Base-by-base conservation (phyloP, 2,888 invertebrate species). In the Pasiphila rectangulata region DNA sequence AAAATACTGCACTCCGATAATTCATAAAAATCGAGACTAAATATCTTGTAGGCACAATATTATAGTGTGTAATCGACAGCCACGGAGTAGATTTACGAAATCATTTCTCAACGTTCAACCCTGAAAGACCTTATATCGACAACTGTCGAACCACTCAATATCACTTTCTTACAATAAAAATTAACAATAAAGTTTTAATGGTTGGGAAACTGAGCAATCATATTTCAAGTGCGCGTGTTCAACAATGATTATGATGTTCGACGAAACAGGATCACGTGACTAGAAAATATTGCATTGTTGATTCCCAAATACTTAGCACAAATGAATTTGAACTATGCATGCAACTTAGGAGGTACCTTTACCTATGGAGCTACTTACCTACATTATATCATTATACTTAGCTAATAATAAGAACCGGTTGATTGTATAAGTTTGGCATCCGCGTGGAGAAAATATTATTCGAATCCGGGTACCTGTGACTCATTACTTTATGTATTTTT, bases 381-480 rank as follows among this genome's bases (percentile, higher is more conserved):
- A 30, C n/a, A 27, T 15, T n/a, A 15, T n/a, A 4, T 29, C 29
- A 29, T 29, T n/a, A 15, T 55, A 60, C 57, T 50, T 37, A 44
- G 49, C 44, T 43, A 49, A 51, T 40, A 48, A 41, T 44, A 52
- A 56, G 45, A 69, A 69, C 70, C 64, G 53, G 75, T 67, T 52
- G 27, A 56, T 80, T 81, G 74, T 59, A 60, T 75, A 76, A 80
- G 54, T 42, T 44, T 58, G 54, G 57, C 62, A 64, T 70, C 65
- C 65, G 69, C 63, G 61, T 72, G 65, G 69, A 68, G 72, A 74
- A 71, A 74, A 68, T 72, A 69, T 69, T 64, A 66, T 50, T 60
- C 57, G 66, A 66, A 72, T 79, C 78, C 79, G 77, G 78, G 74
- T 80, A 64, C 67, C 67, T 58, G 68, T 72, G 71, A 69, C 57